A percentile compares a stretch with the other conserved stretches of the same genome.
These are phyloP conservation scores for Zoanthus gigantus DNA, from an alignment of 92 coral and sea anemone species.

Conservation along the genomic window DNA sequence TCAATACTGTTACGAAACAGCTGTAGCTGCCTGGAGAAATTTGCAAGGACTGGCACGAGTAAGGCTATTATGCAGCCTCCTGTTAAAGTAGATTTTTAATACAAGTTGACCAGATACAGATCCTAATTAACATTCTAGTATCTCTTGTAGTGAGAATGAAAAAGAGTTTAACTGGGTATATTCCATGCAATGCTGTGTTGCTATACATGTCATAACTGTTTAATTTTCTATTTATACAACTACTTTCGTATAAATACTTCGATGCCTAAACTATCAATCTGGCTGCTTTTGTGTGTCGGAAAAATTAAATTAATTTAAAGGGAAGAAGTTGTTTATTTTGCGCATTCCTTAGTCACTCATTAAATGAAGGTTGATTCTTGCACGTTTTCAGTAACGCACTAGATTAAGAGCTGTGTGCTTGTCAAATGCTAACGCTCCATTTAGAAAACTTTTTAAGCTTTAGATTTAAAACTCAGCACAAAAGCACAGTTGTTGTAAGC, in stretches of 20 bases:
- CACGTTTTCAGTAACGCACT: background rate
- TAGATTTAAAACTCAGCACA: background rate
- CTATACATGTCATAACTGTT: background rate
- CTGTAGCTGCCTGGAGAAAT: too few species aligned
- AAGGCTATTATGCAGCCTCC: too few species aligned
- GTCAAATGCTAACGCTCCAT: background rate
- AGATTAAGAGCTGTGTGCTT: background rate
- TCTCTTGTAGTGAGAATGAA: too few species aligned
- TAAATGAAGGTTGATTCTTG: background rate
- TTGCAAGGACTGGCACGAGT: too few species aligned
- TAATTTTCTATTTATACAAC: background rate
- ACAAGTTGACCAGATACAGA: too few species aligned
- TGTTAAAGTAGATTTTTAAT: too few species aligned
- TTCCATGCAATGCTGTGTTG: too few species aligned
- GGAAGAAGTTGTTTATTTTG: background rate
- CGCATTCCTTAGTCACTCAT: slow-evolving; percentile 21
- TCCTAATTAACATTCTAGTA: too few species aligned
- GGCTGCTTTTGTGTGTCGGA: background rate
- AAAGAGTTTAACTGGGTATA: too few species aligned
- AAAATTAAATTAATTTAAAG: slow-evolving; percentile 40
- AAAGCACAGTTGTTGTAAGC: background rate
- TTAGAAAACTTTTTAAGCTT: background rate
- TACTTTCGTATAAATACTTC: background rate
- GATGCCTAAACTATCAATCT: background rate
- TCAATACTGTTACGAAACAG: too few species aligned